A percentile compares a stretch with the other conserved stretches of the same genome.
Conservation (phyloP, 2,888 invertebrate genomes). For the Dione juno region DNA sequence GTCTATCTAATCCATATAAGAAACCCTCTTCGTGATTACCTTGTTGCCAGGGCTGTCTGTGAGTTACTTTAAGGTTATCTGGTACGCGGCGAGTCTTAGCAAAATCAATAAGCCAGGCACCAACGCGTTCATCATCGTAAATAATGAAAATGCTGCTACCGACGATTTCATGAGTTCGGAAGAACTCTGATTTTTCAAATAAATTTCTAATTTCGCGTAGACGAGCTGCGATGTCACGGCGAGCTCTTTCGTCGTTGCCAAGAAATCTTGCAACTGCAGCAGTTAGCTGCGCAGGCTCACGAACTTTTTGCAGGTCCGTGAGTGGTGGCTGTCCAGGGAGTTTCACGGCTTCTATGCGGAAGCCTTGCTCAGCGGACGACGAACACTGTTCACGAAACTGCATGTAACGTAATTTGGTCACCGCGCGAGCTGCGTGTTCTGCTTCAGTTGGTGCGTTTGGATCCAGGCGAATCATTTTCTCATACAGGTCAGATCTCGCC, state of each 20-base stretch:
- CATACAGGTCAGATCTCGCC: constrained; percentile 93
- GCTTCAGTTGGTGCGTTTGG: constrained; percentile 92
- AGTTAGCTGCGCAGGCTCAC: constrained; percentile 89
- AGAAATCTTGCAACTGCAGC: constrained; percentile 90
- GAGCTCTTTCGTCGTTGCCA: constrained; percentile 85
- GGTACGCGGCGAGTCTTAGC: constrained; percentile 94
- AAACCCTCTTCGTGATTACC: constrained; percentile 99
- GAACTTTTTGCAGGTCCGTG: constrained; percentile 94
- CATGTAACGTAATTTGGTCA: constrained; percentile 98
- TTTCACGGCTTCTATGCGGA: constrained; percentile 97
- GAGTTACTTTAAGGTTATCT: constrained; percentile 87
- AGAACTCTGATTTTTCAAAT: constrained; percentile 93
- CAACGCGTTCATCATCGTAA: constrained; percentile 93
- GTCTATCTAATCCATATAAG: constrained; percentile 94
- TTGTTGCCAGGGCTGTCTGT: constrained; percentile 92
- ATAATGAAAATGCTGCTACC: constrained; percentile 97
- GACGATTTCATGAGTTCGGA: constrained; percentile 94
- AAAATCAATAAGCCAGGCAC: constrained; percentile 98
- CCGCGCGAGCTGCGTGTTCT: constrained; percentile 91
- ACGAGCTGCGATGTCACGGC: constrained; percentile 87
- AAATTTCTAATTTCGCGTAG: constrained; percentile 89
- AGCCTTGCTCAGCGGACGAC: constrained; percentile 95
- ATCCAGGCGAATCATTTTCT: constrained; percentile 97
- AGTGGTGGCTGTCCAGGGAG: constrained; percentile 91
- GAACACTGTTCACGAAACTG: constrained; percentile 96